These are phyloP conservation scores for Tamias sibiricus DNA, from an alignment of 2,113 vertebrate genomes.

Conservation along the genomic window DNA sequence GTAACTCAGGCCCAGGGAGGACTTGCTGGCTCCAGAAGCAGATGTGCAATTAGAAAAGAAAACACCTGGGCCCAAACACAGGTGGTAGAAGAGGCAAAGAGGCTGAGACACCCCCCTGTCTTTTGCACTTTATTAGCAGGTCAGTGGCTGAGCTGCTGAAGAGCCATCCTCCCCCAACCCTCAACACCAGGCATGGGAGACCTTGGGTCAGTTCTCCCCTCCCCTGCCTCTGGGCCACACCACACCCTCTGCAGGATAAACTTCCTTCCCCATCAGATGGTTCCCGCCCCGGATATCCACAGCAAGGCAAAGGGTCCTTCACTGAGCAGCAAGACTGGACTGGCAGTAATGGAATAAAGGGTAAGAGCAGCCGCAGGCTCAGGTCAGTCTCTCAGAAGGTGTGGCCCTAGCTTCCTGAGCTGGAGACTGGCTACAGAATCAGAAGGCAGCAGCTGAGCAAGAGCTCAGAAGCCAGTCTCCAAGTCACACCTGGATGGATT, in stretches of 20 bases:
- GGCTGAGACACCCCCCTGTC: fast-evolving
- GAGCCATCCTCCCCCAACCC: background rate
- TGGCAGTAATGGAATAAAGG: too few relatives aligned
- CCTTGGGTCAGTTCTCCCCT: background rate
- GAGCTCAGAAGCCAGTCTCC: background rate
- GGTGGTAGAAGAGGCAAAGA: background rate
- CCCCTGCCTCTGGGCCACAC: background rate
- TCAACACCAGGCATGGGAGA: background rate
- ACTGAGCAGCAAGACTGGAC: background rate
- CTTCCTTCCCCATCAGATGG: background rate
- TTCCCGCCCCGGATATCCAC: background rate
- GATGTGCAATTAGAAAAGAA: background rate
- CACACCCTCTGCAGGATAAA: background rate
- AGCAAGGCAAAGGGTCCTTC: background rate
- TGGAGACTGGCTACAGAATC: too few relatives aligned
- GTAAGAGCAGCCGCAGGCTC: background rate
- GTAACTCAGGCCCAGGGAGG: background rate
- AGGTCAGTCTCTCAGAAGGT: background rate
- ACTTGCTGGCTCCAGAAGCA: background rate
- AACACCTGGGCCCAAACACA: background rate
- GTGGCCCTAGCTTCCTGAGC: background rate
- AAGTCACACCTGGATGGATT: background rate
- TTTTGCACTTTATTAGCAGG: background rate
- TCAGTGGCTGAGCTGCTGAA: background rate
- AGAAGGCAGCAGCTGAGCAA: background rate